Evolutionary conservation across 1,140 invertebrate genomes (phyloP), one percentile per base, ranked within the genome.

Genomic region (Homalodisca vitripennis): DNA sequence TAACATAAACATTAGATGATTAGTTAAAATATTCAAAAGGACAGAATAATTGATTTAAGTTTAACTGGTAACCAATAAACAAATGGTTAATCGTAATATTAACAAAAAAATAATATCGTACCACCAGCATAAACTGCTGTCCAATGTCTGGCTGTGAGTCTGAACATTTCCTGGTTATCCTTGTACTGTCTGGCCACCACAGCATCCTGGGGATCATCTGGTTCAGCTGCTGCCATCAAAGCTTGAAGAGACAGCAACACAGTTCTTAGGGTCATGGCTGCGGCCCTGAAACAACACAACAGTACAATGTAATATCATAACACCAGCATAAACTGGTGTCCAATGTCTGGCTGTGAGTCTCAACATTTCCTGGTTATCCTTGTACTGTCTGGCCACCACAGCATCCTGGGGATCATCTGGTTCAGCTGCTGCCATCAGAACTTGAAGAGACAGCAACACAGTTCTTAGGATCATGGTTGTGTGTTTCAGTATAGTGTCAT

Each of bases 131-230:
- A 99, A 20, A 90, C 86, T 77, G 91, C 89, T 70, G 97, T 94
- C 98, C 98, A 99, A 83, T 97, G 94, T 77, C 85, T 87, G 46
- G 97, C 97, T 63, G 97, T 98, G 77, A 89, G 83, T 70, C 86
- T 82, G 81, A 97, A 99, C 78, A 97, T 88, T 73, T 90, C 86
- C 62, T 85, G 85, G 77, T 94, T 88, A 74, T 95, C 93, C 84
- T 95, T 96, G 79, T 90, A 98, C 80, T 99, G 97, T 79, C 89
- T 92, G 46, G 97, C 97, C 17, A 99, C 97, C n/a, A 99, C 95
- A 27, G 94, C 94, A 82, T 97, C 94, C 80, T 97, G 95, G 20
- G 95, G 95, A 84, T 98, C 95, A 84, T 97, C 94, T 12, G 97
- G 96, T 80, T 98, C 96, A 3, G 97, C 93, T 63, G 94, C 90